These are phyloP conservation scores for Abramis brama DNA, from an alignment of 2,113 vertebrate genomes.

Conservation along the genomic window DNA sequence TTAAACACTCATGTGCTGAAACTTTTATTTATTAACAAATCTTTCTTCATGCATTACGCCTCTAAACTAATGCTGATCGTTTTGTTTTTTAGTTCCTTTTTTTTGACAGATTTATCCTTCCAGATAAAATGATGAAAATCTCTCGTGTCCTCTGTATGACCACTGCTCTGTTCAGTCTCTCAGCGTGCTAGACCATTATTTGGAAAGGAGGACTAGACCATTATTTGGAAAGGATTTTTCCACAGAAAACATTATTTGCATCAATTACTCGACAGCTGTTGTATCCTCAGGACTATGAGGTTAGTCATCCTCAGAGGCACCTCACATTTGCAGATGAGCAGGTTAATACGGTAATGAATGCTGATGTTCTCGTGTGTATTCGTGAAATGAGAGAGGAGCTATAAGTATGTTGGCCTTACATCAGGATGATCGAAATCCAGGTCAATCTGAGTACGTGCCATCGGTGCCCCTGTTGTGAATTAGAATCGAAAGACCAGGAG, in stretches of 20 bases:
- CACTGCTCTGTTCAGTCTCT: no score
- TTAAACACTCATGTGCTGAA: background rate
- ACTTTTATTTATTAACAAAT: background rate
- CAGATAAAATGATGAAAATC: background rate
- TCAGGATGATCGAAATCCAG: no score
- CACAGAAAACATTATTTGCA: no score
- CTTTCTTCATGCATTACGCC: background rate
- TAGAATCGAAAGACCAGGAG: no score
- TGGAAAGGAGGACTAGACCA: no score
- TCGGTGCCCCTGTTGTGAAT: no score
- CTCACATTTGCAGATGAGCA: conserved; percentile 2
- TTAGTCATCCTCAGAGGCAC: background rate
- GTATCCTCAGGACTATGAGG: background rate
- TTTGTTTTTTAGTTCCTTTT: background rate
- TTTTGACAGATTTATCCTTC: no score
- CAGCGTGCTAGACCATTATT: no score
- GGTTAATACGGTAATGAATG: background rate
- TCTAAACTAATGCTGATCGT: no score
- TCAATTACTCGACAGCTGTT: background rate
- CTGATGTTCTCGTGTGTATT: background rate
- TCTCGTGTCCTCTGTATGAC: no score
- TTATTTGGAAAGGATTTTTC: no score
- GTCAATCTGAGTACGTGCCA: no score
- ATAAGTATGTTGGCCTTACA: background rate
- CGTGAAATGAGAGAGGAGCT: conserved; percentile 3